These are phyloP conservation scores for Drosophila cyrtoloma DNA, from an alignment of 2,888 invertebrate genomes.

Conservation along the genomic window DNA sequence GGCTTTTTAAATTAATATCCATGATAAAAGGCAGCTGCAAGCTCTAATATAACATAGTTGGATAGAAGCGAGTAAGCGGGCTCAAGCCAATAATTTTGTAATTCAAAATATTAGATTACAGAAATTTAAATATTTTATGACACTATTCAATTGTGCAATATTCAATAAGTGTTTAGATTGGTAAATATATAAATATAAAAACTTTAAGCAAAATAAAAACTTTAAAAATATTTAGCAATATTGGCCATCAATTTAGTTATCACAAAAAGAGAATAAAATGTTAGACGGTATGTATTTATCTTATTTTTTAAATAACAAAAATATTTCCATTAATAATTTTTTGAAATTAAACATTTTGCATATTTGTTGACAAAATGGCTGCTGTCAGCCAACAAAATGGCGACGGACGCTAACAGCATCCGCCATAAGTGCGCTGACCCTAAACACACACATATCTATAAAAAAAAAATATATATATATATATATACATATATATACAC, in stretches of 20 bases:
- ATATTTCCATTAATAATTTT: background rate
- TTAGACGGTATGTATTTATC: background rate
- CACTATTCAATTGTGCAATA: background rate
- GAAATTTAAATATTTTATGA: background rate
- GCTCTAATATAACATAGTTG: background rate
- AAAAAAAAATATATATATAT: conserved; percentile 5
- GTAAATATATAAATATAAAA: no score
- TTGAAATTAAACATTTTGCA: background rate
- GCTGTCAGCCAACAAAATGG: conserved; percentile 61
- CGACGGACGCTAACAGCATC: conserved; percentile 34
- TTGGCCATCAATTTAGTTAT: background rate
- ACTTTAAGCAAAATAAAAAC: no score
- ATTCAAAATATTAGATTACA: background rate
- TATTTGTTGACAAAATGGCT: conserved; percentile 52
- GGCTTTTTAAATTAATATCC: conserved; percentile 44
- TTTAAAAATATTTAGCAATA: no score
- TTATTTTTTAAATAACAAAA: background rate
- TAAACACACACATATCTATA: conserved; percentile 16
- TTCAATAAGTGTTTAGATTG: no score
- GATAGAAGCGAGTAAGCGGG: background rate
- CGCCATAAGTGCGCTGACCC: conserved; percentile 66
- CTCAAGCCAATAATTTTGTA: background rate
- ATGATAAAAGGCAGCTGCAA: conserved; percentile 21
- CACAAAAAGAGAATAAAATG: background rate
- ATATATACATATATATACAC: conserved; percentile 3